A percentile compares a stretch with the other conserved stretches of the same genome.
Conservation (phyloP, 2,888 invertebrate genomes). For the Acrocyrtus sp. region DNA sequence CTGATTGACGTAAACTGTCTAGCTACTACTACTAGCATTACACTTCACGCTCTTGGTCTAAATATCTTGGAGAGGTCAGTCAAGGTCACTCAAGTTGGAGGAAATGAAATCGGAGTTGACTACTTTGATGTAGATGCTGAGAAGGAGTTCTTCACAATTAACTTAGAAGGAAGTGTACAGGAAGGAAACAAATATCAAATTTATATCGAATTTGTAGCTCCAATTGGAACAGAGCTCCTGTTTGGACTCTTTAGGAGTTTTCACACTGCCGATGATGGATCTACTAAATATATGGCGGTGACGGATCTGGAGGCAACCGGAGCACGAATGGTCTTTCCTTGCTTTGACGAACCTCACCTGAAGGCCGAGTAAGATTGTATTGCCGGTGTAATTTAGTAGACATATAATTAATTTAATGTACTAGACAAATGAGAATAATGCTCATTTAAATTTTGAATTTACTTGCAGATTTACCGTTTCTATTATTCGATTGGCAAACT, state of each 20-base stretch:
- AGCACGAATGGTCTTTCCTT: slow-evolving; percentile 50
- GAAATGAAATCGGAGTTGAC: not conserved
- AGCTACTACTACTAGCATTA: slow-evolving; percentile 16
- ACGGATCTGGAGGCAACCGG: slow-evolving; percentile 59
- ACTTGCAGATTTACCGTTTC: slow-evolving; percentile 14
- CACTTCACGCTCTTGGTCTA: slow-evolving; percentile 42
- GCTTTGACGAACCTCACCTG: slow-evolving; percentile 56
- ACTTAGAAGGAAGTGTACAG: slow-evolving; percentile 3
- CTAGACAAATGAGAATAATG: not conserved
- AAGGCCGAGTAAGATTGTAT: slow-evolving; percentile 55
- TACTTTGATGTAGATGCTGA: slow-evolving; percentile 6
- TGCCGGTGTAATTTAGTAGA: slow-evolving; percentile 1
- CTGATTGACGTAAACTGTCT: slow-evolving; percentile 37
- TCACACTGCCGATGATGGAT: slow-evolving; percentile 27
- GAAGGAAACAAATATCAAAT: slow-evolving; percentile 38
- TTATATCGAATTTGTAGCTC: slow-evolving; percentile 50
- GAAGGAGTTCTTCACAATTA: slow-evolving; percentile 39
- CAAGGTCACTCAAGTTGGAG: not conserved
- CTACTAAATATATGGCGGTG: slow-evolving; percentile 34
- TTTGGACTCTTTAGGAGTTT: slow-evolving; percentile 48
- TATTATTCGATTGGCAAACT: slow-evolving; percentile 39
- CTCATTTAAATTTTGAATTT: not conserved
- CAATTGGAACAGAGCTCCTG: slow-evolving; percentile 20
- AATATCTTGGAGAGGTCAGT: slow-evolving; percentile 9
- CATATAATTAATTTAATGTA: not conserved